Conservation (phyloP, 2,113 vertebrate species). For the Megaceryle torquata region DNA sequence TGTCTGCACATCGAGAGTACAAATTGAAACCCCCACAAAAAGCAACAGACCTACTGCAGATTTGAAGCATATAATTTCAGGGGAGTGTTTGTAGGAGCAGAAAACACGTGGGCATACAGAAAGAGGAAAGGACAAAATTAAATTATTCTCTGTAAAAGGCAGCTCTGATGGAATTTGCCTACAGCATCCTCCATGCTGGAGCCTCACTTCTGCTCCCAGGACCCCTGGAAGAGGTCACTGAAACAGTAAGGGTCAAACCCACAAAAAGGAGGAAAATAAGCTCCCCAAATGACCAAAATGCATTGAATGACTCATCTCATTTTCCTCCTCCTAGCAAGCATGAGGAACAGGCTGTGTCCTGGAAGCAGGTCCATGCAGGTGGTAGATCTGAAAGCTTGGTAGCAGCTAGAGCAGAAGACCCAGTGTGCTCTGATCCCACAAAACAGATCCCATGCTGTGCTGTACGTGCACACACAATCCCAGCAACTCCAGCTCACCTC, state of each 20-base stretch:
- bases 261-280: background rate
- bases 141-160: background rate
- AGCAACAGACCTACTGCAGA: background rate
- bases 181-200: background rate
- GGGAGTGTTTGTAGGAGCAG: slow-evolving; percentile 15
- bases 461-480: background rate
- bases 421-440: background rate
- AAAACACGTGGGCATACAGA: slow-evolving; percentile 8
- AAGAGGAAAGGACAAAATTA: slow-evolving; percentile 19
- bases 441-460: background rate
- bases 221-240: background rate
- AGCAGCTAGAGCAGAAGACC: background rate
- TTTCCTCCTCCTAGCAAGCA: background rate
- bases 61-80: slow-evolving; percentile 26
- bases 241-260: background rate
- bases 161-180: background rate
- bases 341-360: background rate
- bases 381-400: background rate
- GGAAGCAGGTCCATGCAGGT: background rate
- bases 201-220: background rate
- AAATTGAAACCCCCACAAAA: background rate
- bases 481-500: background rate
- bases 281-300: background rate
- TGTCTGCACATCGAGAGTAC: background rate
- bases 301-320: background rate